Evolutionary conservation across 2,888 invertebrate genomes (phyloP).

Genomic region (Leptinotarsa haldemani): DNA sequence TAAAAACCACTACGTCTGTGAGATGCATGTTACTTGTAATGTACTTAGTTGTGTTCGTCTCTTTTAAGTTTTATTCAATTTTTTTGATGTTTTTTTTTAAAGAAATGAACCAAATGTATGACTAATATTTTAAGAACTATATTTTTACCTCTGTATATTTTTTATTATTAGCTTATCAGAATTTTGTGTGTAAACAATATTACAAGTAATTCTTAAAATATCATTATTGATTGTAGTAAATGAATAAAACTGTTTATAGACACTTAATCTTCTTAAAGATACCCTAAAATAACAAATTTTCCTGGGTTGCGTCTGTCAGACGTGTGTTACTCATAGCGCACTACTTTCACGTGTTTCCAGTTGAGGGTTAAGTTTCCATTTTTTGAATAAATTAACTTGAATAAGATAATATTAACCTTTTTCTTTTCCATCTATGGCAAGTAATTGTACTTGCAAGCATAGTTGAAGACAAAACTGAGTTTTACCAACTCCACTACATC

Average conservation of each 20-base stretch:
- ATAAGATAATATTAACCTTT: constrained; percentile 59
- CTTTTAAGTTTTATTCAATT: constrained; percentile 3
- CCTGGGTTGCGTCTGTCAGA: too few relatives aligned
- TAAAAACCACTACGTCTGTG: constrained; percentile 13
- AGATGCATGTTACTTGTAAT: constrained; percentile 8
- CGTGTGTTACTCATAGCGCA: too few relatives aligned
- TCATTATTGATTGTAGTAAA: too few relatives aligned
- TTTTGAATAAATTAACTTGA: too few relatives aligned
- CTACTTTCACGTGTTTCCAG: too few relatives aligned
- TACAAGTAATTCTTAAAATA: too few relatives aligned
- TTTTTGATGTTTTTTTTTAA: constrained; percentile 7
- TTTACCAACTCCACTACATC: constrained; percentile 85
- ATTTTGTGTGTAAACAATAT: constrained; percentile 10
- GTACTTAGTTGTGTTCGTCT: background rate
- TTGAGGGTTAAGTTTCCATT: too few relatives aligned
- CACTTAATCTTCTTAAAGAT: too few relatives aligned
- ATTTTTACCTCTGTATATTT: constrained; percentile 16
- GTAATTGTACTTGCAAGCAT: constrained; percentile 74
- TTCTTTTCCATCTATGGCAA: constrained; percentile 69
- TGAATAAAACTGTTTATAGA: too few relatives aligned
- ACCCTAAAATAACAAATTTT: too few relatives aligned
- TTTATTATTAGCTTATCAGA: constrained; percentile 16
- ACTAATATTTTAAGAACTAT: background rate
- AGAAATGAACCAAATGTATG: background rate
- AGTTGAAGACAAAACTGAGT: constrained; percentile 83